Percentiles rank a stretch among this genome's conserved stretches.
phyloP scores from a whole-genome alignment of 2,888 invertebrate genomes.

The Ferdinandea cuprea region DNA sequence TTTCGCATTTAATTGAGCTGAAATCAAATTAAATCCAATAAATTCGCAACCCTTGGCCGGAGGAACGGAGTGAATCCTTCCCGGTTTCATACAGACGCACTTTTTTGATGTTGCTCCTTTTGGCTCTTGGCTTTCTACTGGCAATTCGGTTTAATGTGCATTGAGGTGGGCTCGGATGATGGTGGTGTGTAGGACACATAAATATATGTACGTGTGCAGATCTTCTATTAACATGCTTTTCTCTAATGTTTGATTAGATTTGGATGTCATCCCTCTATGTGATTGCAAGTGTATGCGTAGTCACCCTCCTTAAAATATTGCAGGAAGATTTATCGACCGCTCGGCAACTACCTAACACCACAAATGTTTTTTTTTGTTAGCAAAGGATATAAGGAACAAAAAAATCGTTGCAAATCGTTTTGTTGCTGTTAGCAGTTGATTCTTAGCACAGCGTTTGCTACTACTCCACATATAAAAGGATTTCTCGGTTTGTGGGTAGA shows the following conservation, averaged over 20 bases:
- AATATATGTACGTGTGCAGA: constrained; percentile 50
- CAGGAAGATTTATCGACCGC: constrained; percentile 70
- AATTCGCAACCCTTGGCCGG: constrained; percentile 79
- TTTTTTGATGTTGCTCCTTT: constrained; percentile 7
- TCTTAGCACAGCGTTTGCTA: constrained; percentile 24
- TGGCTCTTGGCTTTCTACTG: constrained; percentile 29
- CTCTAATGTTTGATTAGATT: constrained; percentile 64
- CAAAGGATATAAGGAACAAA: constrained; percentile 15
- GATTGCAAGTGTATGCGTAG: constrained; percentile 16
- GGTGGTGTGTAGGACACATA: constrained; percentile 61
- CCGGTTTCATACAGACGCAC: constrained; percentile 16
- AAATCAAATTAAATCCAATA: constrained; percentile 83
- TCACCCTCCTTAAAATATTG: constrained; percentile 51
- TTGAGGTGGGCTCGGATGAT: constrained; percentile 23
- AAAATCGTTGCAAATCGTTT: constrained; percentile 59
- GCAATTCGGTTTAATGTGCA: constrained; percentile 49
- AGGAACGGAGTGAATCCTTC: not conserved
- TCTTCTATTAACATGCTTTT: constrained; percentile 28
- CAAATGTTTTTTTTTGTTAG: constrained; percentile 58
- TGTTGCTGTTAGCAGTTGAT: constrained; percentile 58
- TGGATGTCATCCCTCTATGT: constrained; percentile 33
- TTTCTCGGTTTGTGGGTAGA: constrained; percentile 53
- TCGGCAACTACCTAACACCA: constrained; percentile 42
- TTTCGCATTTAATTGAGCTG: constrained; percentile 83
- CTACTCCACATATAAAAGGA: constrained; percentile 32